Base-by-base conservation (phyloP, 2,113 vertebrate species). In the Calyptommatus sinebrachiatus region DNA sequence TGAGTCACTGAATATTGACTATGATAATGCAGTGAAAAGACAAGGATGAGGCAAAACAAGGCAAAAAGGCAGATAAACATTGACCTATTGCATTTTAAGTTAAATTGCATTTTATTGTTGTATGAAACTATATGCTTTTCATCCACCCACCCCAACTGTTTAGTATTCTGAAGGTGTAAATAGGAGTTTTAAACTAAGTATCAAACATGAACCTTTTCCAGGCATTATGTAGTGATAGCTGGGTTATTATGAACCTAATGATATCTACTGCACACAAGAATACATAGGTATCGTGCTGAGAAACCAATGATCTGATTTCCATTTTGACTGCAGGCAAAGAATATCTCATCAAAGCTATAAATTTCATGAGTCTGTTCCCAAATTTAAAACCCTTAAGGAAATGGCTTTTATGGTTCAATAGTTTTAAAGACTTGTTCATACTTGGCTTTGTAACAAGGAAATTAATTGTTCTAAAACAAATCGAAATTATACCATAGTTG, bases 381-480 rank as follows among this genome's bases (percentile, higher is more conserved):
- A 96, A 95, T 95, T 95, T 95, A 92, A 95, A 96, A 94, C 93
- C 94, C 94, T 96, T 92, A 94, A 96, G 95, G 96, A 96, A 97
- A 97, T 95, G 96, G 94, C 91, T 97, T 97, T 96, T 94, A 96
- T 91, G 94, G 96, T 97, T 97, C 95, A 95, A 84, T 75, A 87
- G 88, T 93, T 96, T 97, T 96, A 95, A 96, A 96, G 95, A 95
- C 96, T 91, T 94, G 94, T 94, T 97, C 94, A 96, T 94, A 94
- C 94, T 95, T 95, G 94, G 94, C 92, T 96, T 96, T 92, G 92
- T 96, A 97, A 97, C 95, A 94, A 95, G 94, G 90, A 96, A 97
- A 97, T 98, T 96, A 97, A 98, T 96, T 92, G 94, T 95, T 96
- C 94, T 94, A 94, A 96, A 97, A 96, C 95, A 96, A 97, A 97